Base-by-base conservation (phyloP, 1,140 invertebrate genomes). In the Brachionus paranguensis region DNA sequence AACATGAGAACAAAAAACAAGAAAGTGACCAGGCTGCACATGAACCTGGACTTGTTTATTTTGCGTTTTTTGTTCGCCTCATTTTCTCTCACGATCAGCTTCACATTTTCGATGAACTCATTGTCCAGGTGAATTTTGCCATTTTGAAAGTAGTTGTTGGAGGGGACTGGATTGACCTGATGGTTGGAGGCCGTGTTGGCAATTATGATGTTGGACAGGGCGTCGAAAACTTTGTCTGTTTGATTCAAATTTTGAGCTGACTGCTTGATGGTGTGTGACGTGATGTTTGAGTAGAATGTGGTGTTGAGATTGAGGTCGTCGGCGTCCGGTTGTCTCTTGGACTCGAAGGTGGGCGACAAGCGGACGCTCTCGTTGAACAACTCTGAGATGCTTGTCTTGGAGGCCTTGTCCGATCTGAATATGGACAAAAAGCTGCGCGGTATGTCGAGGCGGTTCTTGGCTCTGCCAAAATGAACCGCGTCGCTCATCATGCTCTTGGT, bases 41-140 rank as follows among this genome's bases (percentile, higher is more conserved):
- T 14, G 24, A 60, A 68, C 27, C 37, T 81, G 6, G 78, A 81
- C 17, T 81, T 81, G 12, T 81, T 55, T 47, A 81, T 60, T 64
- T 81, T 60, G 11, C 33, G 17, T 10, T 81, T 81, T 20, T 81
- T 81, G 37, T 64, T 64, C 53, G 43, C 43, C 60, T 81, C 78
- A 60, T 24, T 45, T 29, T 81, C 50, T 68, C 11, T 64, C 27
- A 81, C 78, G 14, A 81, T 81, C 3, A 81, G 41, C 20, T 68
- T 60, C 7, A 81, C 78, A 47, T 64, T 68, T 20, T 81, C 78
- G 64, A 81, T 81, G 27, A 81, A 81, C 53, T 81, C 64, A 12
- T 60, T 12, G 12, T 81, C 78, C 10, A 81, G 24, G 5, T 37
- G 20, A 45, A 81, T 60, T 64, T 81, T 81, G 14, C 78, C 68